Conservation (phyloP, 1,140 invertebrate species). For the Calliopsis andreniformis region DNA sequence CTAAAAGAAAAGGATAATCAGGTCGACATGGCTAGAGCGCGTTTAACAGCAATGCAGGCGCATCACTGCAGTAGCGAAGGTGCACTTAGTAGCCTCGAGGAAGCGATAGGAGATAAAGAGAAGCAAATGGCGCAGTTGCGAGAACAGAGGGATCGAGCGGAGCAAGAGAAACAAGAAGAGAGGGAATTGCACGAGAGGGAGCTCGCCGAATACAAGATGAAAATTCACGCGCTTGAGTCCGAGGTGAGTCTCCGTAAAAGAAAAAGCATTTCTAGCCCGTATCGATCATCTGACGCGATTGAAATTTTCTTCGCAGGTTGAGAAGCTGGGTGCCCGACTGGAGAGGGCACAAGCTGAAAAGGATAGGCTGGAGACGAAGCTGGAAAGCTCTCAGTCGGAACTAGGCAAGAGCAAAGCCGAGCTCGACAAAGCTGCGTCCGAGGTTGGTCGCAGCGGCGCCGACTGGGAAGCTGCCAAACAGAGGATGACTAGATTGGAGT, state of each 20-base stretch:
- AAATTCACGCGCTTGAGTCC: slow-evolving; percentile 93
- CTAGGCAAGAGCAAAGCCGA: slow-evolving; percentile 96
- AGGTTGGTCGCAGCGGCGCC: slow-evolving; percentile 92
- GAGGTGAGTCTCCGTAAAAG: slow-evolving; percentile 81
- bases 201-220: slow-evolving; percentile 97
- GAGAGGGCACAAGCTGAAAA: slow-evolving; percentile 94
- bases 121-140: slow-evolving; percentile 96
- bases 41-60: slow-evolving; percentile 94
- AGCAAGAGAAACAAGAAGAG: slow-evolving; percentile 98
- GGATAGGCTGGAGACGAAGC: slow-evolving; percentile 93
- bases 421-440: slow-evolving; percentile 93
- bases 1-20: slow-evolving; percentile 99
- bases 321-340: slow-evolving; percentile 92
- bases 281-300: not conserved
- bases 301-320: slow-evolving; percentile 80
- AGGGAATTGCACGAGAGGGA: slow-evolving; percentile 96
- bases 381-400: slow-evolving; percentile 96
- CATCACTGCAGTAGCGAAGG: slow-evolving; percentile 96
- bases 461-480: slow-evolving; percentile 96
- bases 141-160: slow-evolving; percentile 96
- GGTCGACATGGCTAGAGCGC: slow-evolving; percentile 95
- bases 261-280: no score
- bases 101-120: slow-evolving; percentile 97
- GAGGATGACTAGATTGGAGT: slow-evolving; percentile 90
- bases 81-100: slow-evolving; percentile 94